Evolutionary conservation across 1,140 invertebrate genomes (phyloP), one percentile per base, ranked within the genome.

Genomic region (Amyelois transitella): DNA sequence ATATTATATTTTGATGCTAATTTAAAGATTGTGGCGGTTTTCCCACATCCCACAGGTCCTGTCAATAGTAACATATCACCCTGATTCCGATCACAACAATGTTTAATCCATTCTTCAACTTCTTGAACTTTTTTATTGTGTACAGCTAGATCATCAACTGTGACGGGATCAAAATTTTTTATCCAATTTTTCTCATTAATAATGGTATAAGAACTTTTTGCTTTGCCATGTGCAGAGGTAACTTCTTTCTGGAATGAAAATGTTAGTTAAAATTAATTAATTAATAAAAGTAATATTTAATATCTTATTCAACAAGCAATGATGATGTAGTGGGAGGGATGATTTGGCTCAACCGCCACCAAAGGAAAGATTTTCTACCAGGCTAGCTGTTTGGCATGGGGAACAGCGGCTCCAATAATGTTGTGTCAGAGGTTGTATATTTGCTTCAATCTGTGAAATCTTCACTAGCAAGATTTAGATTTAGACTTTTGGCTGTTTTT

Each of bases 1-100:
- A 92, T 90, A 51, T 82, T 81, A 53, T 91, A 75, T 62, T 92
- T 90, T 48, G 90, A 84, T 38, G 92, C 91, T 7, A 94, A 52
- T 1, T 91, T 80, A 48, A 88, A 89, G 17, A 94, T 43, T 1
- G 92, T 90, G 0, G 89, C 80, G 2, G 92, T 93, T 88, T 95
- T 95, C 0, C 93, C 94, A 73, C 91, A 91, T 0, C 94, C 94
- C 0, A 93, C 90, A 14, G 94, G 92, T 1, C 94, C 94, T 6
- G 91, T 91, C n/a, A 95, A 55, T 1, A 94, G 66, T 19, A 94
- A 72, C 32, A 93, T 89, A 17, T 91, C 89, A 24, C 81, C 89
- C 6, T 76, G 77, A 44, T 77, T 88, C 6, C 65, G 71, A 24
- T 59, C 53, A 53, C 54, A 79, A 58, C 72, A 72, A 49, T 21